phyloP scores from a whole-genome alignment of 2,797 vertebrate genomes.

The Coranthus polyacanthus region DNA sequence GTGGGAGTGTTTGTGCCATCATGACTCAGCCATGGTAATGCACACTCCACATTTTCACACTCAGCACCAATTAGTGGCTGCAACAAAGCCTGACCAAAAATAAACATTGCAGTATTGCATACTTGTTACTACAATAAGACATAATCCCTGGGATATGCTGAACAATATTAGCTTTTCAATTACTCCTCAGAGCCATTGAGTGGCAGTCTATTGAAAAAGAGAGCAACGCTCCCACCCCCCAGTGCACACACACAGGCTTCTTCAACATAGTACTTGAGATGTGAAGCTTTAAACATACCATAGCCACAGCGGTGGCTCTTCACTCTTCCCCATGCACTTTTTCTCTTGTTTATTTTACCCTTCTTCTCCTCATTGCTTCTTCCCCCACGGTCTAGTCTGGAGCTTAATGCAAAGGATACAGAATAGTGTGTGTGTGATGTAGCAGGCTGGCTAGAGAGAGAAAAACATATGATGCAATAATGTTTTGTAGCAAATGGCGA shows the following conservation, averaged over 20 bases:
- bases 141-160: constrained; percentile 83
- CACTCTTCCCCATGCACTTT: constrained; percentile 29
- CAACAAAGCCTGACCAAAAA: constrained; percentile 83
- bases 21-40: constrained; percentile 70
- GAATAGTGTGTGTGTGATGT: background rate
- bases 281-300: constrained; percentile 66
- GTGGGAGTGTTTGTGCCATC: constrained; percentile 50
- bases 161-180: constrained; percentile 87
- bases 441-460: constrained; percentile 6
- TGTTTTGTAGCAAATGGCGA: constrained; percentile 22
- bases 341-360: constrained; percentile 46
- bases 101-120: constrained; percentile 82
- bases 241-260: constrained; percentile 42
- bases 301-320: constrained; percentile 51
- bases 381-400: constrained; percentile 25
- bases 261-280: constrained; percentile 64
- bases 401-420: constrained; percentile 6
- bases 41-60: constrained; percentile 74
- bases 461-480: constrained; percentile 37
- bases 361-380: constrained; percentile 20
- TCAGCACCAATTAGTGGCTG: constrained; percentile 79
- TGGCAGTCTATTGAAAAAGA: constrained; percentile 78
- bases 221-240: constrained; percentile 40
- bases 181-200: constrained; percentile 83
- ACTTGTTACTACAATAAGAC: constrained; percentile 82